Evolutionary conservation across 1,140 invertebrate genomes (phyloP).

Genomic region (Ephestia elutella): DNA sequence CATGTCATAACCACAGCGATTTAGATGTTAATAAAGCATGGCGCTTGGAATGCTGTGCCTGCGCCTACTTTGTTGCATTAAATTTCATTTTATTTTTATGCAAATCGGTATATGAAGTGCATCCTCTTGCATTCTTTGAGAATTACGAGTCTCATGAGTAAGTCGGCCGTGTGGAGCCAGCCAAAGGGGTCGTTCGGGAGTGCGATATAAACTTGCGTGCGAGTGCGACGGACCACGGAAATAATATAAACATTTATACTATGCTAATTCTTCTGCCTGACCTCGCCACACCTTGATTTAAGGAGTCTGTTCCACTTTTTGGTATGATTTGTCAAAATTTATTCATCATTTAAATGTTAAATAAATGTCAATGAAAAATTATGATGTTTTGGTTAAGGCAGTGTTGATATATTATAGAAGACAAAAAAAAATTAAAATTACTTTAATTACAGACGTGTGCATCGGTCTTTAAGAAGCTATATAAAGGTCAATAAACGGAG

Average conservation of each 20-base stretch:
- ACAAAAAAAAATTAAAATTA: neutral
- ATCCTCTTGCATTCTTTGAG: constrained; percentile 36
- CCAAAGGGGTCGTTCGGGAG: neutral
- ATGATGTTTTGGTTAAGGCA: constrained; percentile 36
- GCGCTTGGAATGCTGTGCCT: constrained; percentile 34
- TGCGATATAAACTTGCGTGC: neutral
- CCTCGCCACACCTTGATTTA: constrained; percentile 59
- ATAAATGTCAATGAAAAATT: constrained; percentile 60
- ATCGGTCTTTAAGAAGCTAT: neutral
- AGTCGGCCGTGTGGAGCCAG: constrained; percentile 41
- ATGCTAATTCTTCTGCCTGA: constrained; percentile 57
- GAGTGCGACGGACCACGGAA: constrained; percentile 15
- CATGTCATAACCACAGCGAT: constrained; percentile 25
- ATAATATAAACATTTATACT: constrained; percentile 38
- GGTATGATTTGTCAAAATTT: constrained; percentile 57
- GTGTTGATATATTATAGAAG: neutral
- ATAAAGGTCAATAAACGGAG: neutral
- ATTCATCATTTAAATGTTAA: constrained; percentile 69
- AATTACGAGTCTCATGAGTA: constrained; percentile 40
- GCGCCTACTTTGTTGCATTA: constrained; percentile 34
- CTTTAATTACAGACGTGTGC: neutral
- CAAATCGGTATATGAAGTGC: constrained; percentile 39
- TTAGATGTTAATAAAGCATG: constrained; percentile 35
- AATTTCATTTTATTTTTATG: constrained; percentile 44
- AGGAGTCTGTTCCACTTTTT: constrained; percentile 60